phyloP scores from a whole-genome alignment of 2,888 invertebrate genomes.

The Anagyrus pseudococci region DNA sequence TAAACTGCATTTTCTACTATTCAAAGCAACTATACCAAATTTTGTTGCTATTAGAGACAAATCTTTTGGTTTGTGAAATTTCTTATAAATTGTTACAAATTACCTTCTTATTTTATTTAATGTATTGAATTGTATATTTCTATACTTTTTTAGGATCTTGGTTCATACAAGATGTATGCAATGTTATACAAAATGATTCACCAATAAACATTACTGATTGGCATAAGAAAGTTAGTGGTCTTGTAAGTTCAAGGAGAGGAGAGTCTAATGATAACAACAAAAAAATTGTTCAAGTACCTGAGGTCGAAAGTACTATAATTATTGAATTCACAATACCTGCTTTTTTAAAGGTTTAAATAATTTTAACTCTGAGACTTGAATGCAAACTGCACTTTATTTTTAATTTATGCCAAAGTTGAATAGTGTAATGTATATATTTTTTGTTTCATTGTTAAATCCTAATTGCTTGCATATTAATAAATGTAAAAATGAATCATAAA shows the following conservation, averaged over 20 bases:
- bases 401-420: no score
- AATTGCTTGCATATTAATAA: no score
- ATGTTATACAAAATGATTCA: conserved; percentile 8
- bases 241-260: conserved; percentile 13
- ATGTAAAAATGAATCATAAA: background rate
- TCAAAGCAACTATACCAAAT: conserved; percentile 24
- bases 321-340: background rate
- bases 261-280: background rate
- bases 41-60: conserved; percentile 28
- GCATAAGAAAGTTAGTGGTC: conserved; percentile 8
- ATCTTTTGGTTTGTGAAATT: conserved; percentile 2
- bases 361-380: background rate
- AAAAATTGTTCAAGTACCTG: conserved; percentile 19
- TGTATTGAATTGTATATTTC: no score
- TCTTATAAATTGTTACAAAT: conserved; percentile 2
- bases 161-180: conserved; percentile 34
- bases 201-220: conserved; percentile 21
- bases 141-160: conserved; percentile 21
- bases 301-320: background rate
- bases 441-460: background rate
- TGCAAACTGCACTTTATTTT: no score
- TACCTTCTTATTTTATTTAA: no score
- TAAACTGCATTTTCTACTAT: conserved; percentile 22
- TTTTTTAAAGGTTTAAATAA: background rate
- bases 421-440: background rate